Evolutionary conservation across 2,113 vertebrate species (phyloP), one percentile per base, ranked within the genome.

Genomic region (Lichenostomus cassidix): DNA sequence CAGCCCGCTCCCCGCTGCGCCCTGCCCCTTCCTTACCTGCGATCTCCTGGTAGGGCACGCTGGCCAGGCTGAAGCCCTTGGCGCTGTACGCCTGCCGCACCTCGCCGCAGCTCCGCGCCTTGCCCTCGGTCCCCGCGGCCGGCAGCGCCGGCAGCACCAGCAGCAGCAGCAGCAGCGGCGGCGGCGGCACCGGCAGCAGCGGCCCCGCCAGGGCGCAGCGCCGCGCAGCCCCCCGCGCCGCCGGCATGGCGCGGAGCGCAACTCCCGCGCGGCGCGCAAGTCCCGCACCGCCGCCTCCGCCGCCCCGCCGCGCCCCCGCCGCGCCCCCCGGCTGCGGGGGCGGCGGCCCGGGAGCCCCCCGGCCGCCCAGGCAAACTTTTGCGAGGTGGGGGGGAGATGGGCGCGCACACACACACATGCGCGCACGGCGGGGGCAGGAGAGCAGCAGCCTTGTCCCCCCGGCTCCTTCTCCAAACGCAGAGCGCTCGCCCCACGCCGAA

Each of bases 61-160:
- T 37, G 37, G 37, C 37, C 37, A 37, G 37, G 98, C 98, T 99
- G 98, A 99, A 99, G 90, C 99, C 99, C 96, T 98, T 99, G 71
- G 97, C 98, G 35, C 95, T 79, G 83, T 98, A 99, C 74, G 98
- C 98, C 93, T 98, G 98, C 91, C 98, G 98, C 97, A 99, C 99
- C 97, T 98, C 98, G 81, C 98, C 97, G 98, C 99, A 99, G 97
- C 98, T 98, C 95, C 98, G 97, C 49, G 98, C 98, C 95, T 98
- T 98, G 62, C 98, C 96, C 83, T 99, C 98, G 64, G 98, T 98
- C 52, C 96, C 98, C 69, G 96, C 93, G 35, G 97, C 97, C 37
- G 98, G 97, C 37, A 37, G 37, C 37, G 37, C 37, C 10, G 37
- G 37, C 37, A 37, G 37, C 37, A 37, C 37, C 37, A 37, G 37